A percentile compares a stretch with the other conserved stretches of the same genome.
phyloP scores from a whole-genome alignment of 2,888 invertebrate species.

The Craniophora ligustri region DNA sequence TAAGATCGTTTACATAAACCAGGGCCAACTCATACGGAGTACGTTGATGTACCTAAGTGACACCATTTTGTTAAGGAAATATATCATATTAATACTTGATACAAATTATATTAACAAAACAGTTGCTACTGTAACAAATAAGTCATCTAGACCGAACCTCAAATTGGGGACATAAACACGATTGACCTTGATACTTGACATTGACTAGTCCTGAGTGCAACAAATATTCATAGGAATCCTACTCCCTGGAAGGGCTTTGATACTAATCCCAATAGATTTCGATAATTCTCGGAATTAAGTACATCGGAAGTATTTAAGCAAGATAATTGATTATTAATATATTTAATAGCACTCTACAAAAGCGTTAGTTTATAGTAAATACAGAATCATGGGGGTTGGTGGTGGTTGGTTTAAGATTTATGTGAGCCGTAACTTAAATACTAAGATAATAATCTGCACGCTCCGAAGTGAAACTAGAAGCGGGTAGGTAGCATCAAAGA shows the following conservation, averaged over 20 bases:
- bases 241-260: too few relatives aligned
- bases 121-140: constrained; percentile 4
- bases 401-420: constrained; percentile 4
- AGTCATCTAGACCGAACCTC: too few relatives aligned
- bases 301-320: too few relatives aligned
- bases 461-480: not conserved
- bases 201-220: too few relatives aligned
- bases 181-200: too few relatives aligned
- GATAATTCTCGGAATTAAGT: too few relatives aligned
- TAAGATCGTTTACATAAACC: constrained; percentile 69
- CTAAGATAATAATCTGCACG: constrained; percentile 4
- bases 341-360: not conserved
- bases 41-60: constrained; percentile 52
- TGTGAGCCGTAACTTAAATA: not conserved
- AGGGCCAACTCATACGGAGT: constrained; percentile 57
- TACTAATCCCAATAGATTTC: too few relatives aligned
- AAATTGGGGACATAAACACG: too few relatives aligned
- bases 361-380: constrained; percentile 11
- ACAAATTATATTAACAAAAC: constrained; percentile 43
- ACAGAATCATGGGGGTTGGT: constrained; percentile 6
- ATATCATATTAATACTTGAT: constrained; percentile 59
- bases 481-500: not conserved
- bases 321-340: too few relatives aligned
- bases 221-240: too few relatives aligned
- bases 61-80: constrained; percentile 53